Evolutionary conservation across 2,113 vertebrate genomes (phyloP).

Genomic region (Ginglymostoma cirratum): DNA sequence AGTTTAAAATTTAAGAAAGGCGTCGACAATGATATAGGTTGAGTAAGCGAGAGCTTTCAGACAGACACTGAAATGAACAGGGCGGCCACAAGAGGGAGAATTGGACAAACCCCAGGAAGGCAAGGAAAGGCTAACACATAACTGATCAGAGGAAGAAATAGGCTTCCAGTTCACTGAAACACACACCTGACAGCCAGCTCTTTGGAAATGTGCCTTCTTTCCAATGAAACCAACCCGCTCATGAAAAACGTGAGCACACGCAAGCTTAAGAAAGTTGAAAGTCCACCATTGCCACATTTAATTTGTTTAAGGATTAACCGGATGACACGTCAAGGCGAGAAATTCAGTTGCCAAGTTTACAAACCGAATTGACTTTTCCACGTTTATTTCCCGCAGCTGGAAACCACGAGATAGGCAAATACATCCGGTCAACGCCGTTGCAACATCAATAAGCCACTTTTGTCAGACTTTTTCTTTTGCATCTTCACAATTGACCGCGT

Average conservation of each 20-base stretch:
- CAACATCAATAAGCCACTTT: not conserved
- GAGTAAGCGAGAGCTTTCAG: not conserved
- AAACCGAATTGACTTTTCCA: no score
- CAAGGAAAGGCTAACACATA: not conserved
- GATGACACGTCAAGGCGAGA: not conserved
- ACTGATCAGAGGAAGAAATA: not conserved
- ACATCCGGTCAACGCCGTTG: not conserved
- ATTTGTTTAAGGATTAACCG: no score
- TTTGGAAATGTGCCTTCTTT: not conserved
- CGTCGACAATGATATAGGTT: not conserved
- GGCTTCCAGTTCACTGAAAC: not conserved
- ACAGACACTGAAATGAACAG: not conserved
- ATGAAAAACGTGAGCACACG: not conserved
- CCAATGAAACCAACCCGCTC: not conserved
- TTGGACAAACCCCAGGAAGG: not conserved
- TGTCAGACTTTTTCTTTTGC: not conserved
- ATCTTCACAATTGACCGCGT: not conserved
- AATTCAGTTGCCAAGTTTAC: no score
- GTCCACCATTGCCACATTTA: not conserved
- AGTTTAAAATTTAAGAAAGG: not conserved
- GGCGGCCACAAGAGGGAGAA: slow-evolving; percentile 6
- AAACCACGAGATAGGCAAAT: not conserved
- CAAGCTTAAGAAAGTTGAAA: not conserved
- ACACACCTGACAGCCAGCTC: not conserved
- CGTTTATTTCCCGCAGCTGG: not conserved